Conservation (phyloP, 2,888 invertebrate species). For the Phalera bucephala region DNA sequence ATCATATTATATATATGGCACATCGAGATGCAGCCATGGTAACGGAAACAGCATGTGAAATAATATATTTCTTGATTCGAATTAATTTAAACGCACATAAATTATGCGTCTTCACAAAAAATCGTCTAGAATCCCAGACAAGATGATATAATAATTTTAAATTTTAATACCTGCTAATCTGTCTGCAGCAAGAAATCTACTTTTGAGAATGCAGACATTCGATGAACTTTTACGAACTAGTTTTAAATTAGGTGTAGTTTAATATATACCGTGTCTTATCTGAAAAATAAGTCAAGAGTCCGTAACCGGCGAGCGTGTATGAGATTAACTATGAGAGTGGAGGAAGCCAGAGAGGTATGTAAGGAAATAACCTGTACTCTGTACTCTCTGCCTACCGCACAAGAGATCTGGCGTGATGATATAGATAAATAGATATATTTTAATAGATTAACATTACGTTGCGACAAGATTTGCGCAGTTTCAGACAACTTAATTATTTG, state of each 20-base stretch:
- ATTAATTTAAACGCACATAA: constrained; percentile 6
- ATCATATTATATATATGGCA: not conserved
- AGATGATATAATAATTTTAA: constrained; percentile 12
- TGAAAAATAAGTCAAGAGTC: too few species aligned
- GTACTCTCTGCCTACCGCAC: too few species aligned
- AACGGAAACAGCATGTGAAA: not conserved
- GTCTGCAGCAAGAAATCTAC: constrained; percentile 21
- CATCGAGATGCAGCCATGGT: not conserved
- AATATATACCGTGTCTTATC: too few species aligned
- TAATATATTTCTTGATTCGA: not conserved
- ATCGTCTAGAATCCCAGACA: constrained; percentile 3
- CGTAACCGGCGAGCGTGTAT: too few species aligned
- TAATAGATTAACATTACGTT: constrained; percentile 5
- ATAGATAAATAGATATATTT: too few species aligned
- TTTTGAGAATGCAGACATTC: constrained; percentile 28
- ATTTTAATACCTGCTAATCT: constrained; percentile 26
- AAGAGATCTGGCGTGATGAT: too few species aligned
- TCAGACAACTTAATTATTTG: not conserved
- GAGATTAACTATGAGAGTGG: too few species aligned
- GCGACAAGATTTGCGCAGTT: not conserved
- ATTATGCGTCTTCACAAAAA: constrained; percentile 6
- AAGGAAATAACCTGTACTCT: too few species aligned
- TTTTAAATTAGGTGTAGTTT: too few species aligned
- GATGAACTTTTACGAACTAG: constrained; percentile 28
- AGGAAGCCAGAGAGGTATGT: too few species aligned